Evolutionary conservation across 2,113 vertebrate genomes (phyloP).

Genomic region (Theristicus caerulescens): DNA sequence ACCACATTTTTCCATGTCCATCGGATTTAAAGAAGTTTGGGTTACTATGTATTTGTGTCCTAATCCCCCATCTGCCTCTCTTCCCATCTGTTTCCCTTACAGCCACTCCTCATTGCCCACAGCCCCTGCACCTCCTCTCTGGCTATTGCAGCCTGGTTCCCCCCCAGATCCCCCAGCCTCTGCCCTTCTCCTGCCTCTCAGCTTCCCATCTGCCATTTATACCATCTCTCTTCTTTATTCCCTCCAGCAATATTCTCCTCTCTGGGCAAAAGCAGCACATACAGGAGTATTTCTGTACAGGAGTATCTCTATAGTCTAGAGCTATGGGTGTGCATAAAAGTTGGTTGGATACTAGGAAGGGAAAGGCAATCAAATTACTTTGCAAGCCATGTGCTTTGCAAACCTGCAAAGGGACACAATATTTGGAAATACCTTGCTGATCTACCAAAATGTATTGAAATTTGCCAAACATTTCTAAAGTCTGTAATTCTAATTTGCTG

Average conservation of each 20-base stretch:
- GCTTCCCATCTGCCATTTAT: not conserved
- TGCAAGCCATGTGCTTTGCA: not conserved
- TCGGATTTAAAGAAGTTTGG: not conserved
- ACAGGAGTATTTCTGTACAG: not conserved
- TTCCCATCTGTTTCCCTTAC: not conserved
- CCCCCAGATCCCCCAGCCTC: not conserved
- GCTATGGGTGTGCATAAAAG: rapidly evolving
- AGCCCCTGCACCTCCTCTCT: not conserved
- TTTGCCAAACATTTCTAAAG: not conserved
- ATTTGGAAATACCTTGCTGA: not conserved
- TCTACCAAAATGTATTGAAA: not conserved
- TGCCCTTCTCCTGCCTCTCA: not conserved
- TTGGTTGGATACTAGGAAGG: not conserved
- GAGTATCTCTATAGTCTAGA: not conserved
- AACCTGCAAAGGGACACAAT: not conserved
- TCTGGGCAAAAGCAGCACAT: not conserved
- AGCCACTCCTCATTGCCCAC: not conserved
- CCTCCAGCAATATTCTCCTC: not conserved
- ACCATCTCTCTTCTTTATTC: not conserved
- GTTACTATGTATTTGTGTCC: not conserved
- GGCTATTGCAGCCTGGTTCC: not conserved
- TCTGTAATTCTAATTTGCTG: not conserved
- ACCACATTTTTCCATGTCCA: not conserved
- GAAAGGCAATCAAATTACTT: not conserved
- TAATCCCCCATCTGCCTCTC: not conserved